These are phyloP conservation scores for Bombycilla garrulus DNA, from an alignment of 2,113 vertebrate genomes.

Conservation along the genomic window DNA sequence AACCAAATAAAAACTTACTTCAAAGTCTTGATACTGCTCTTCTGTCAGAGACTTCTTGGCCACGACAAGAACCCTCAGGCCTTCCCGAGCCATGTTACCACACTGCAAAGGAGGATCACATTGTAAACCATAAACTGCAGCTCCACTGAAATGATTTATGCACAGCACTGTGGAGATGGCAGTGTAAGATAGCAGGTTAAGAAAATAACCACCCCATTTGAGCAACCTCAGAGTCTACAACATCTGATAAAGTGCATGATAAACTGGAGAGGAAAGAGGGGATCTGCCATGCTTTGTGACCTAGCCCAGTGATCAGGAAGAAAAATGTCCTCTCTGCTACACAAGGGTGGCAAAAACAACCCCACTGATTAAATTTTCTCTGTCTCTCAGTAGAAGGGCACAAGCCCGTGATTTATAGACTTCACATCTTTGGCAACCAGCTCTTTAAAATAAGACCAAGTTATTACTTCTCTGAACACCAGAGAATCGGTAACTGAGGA, in stretches of 20 bases:
- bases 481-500: neutral
- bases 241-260: constrained; percentile 31
- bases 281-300: neutral
- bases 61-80: constrained; percentile 92
- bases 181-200: neutral
- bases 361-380: neutral
- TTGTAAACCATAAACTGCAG: neutral
- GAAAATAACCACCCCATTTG: neutral
- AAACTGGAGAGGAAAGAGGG: neutral
- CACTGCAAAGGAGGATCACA: constrained; percentile 76
- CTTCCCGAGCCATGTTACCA: constrained; percentile 97
- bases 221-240: neutral
- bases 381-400: neutral
- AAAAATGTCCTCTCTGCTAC: neutral
- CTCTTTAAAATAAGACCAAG: neutral
- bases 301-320: neutral
- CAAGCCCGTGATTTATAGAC: neutral
- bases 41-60: constrained; percentile 95
- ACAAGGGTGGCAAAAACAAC: neutral
- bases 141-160: neutral
- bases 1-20: constrained; percentile 75
- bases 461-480: neutral
- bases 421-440: neutral
- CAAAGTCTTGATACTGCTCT: constrained; percentile 97
- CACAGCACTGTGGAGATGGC: neutral